A percentile compares a stretch with the other conserved stretches of the same genome.
Evolutionary conservation across 37 sponge, comb jelly and placozoan species (phyloP).

Genomic region (Crambe crambe): DNA sequence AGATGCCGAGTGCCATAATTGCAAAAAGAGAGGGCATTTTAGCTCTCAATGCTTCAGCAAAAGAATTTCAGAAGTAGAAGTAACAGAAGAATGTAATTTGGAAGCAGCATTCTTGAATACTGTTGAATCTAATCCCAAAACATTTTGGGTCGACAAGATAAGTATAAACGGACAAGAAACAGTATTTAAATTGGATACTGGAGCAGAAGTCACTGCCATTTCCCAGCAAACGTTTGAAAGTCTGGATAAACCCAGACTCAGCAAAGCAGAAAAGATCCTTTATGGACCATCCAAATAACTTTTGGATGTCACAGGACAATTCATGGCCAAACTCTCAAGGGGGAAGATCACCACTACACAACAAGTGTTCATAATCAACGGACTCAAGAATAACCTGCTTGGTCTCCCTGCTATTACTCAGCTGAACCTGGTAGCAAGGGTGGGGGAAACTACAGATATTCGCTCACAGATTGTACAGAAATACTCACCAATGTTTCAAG

Average conservation of each 20-base stretch:
- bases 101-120: not conserved
- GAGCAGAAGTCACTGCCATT: not conserved
- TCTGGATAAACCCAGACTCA: not conserved
- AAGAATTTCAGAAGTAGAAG: not conserved
- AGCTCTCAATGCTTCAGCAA: not conserved
- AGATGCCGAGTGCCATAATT: not conserved
- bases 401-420: not conserved
- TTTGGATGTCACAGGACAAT: not conserved
- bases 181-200: not conserved
- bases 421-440: not conserved
- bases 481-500: not conserved
- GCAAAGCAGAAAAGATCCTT: not conserved
- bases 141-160: not conserved
- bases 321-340: not conserved
- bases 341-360: not conserved
- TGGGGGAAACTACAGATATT: not conserved
- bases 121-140: not conserved
- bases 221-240: not conserved
- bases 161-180: not conserved
- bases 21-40: not conserved
- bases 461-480: not conserved
- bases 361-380: not conserved
- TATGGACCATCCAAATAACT: not conserved
- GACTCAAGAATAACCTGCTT: not conserved
- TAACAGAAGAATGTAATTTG: not conserved